Conservation (phyloP, 2,797 vertebrate genomes). For the Bryconaethiops microstoma region DNA sequence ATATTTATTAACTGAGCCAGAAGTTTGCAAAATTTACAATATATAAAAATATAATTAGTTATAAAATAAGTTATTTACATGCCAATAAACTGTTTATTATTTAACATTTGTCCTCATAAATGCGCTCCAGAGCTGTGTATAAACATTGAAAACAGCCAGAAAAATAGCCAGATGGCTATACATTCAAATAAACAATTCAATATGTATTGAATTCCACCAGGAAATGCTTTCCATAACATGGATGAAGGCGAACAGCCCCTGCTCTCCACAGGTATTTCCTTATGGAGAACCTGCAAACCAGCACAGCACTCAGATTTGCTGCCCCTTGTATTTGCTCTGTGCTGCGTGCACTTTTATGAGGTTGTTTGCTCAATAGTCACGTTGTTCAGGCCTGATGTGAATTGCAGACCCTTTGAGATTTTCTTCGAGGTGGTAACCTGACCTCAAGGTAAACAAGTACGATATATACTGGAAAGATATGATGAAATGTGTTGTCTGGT, state of each 20-base stretch:
- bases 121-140: constrained; percentile 5
- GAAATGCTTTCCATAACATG: constrained; percentile 44
- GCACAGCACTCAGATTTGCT: constrained; percentile 32
- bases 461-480: neutral
- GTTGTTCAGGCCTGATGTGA: constrained; percentile 48
- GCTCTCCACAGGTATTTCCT: constrained; percentile 56
- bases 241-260: constrained; percentile 34
- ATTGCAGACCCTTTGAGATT: constrained; percentile 42
- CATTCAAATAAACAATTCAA: constrained; percentile 35
- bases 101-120: neutral
- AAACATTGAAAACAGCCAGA: constrained; percentile 37
- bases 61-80: neutral
- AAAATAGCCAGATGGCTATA: constrained; percentile 41
- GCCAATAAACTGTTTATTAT: neutral
- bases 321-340: constrained; percentile 40
- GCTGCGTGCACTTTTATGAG: constrained; percentile 46
- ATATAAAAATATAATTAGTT: constrained; percentile 14
- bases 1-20: neutral
- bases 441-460: constrained; percentile 9
- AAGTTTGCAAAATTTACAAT: neutral
- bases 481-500: neutral
- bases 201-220: constrained; percentile 36
- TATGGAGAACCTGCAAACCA: constrained; percentile 47
- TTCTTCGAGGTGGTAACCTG: constrained; percentile 20
- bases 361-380: constrained; percentile 48